These are phyloP conservation scores for Rhopalosiphum nymphaeae DNA, from an alignment of 2,888 invertebrate genomes.

Conservation along the genomic window DNA sequence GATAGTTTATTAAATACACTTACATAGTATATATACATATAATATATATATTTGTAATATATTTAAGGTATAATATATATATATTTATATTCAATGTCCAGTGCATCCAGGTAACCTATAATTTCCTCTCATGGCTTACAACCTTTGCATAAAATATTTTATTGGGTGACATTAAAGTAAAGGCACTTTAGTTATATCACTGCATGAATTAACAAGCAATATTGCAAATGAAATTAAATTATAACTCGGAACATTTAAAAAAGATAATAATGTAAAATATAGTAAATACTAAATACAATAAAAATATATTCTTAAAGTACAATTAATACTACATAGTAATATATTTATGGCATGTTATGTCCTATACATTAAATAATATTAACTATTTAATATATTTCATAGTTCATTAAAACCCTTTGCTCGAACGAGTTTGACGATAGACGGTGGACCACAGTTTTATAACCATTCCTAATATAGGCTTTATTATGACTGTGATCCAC, in stretches of 20 bases:
- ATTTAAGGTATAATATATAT: background rate
- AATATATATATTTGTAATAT: background rate
- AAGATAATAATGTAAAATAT: background rate
- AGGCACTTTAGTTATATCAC: background rate
- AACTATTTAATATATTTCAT: too few relatives aligned
- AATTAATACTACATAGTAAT: background rate
- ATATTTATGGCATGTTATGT: background rate
- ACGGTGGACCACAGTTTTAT: background rate
- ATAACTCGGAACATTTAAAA: background rate
- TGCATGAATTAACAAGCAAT: background rate
- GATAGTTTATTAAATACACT: background rate
- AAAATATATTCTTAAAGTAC: background rate
- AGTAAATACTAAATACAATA: background rate
- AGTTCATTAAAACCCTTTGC: background rate
- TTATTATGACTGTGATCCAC: background rate
- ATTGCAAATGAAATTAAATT: background rate
- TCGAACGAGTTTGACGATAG: background rate
- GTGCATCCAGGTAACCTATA: background rate
- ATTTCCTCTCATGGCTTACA: background rate
- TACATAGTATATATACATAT: background rate
- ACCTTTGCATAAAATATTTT: background rate
- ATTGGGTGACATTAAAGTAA: background rate
- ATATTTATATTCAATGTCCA: background rate
- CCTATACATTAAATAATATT: background rate
- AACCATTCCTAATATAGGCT: background rate